Conservation (phyloP, 2,113 vertebrate genomes). For the Burhinus bistriatus region DNA sequence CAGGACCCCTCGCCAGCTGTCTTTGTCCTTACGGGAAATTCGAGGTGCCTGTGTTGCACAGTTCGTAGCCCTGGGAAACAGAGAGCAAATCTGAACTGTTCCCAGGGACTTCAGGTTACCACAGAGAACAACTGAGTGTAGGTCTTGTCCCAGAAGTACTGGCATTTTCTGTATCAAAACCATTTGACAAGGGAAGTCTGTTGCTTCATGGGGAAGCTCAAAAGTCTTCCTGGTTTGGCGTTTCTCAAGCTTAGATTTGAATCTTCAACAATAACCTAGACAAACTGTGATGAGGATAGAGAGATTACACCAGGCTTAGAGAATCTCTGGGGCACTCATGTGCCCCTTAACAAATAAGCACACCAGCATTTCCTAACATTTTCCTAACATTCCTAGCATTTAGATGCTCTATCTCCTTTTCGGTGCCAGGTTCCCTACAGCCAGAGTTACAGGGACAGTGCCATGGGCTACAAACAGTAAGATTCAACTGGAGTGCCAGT, state of each 20-base stretch:
- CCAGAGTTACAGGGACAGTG: not conserved
- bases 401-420: not conserved
- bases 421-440: not conserved
- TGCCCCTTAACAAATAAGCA: not conserved
- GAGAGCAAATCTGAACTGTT: not conserved
- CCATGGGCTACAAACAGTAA: accelerated
- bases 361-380: not conserved
- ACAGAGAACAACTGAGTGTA: not conserved
- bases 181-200: not conserved
- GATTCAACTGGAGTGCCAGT: not conserved
- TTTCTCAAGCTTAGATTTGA: not conserved
- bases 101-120: not conserved
- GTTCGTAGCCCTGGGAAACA: not conserved
- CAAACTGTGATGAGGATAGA: not conserved
- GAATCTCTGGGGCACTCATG: not conserved
- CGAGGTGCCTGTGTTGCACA: not conserved
- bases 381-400: not conserved
- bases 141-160: not conserved
- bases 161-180: not conserved
- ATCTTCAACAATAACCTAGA: not conserved
- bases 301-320: not conserved
- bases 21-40: not conserved
- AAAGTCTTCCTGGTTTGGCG: not conserved
- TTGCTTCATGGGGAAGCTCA: not conserved
- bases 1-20: accelerated